Percentiles rank a stretch among this genome's conserved stretches.
phyloP scores from a whole-genome alignment of 2,797 vertebrate species.

The Rhodeus uyekii region DNA sequence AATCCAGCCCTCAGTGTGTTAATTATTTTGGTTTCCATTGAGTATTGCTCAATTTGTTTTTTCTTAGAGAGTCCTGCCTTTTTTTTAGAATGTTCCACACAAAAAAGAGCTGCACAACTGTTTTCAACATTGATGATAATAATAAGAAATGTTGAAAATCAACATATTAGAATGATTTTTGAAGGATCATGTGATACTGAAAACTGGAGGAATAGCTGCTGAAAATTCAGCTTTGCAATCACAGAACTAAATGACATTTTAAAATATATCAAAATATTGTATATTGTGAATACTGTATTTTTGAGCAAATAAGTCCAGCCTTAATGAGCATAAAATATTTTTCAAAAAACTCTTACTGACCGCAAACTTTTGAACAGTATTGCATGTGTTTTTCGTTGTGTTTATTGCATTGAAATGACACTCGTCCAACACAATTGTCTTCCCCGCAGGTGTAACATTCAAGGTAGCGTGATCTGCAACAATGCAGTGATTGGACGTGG shows the following conservation, averaged over 20 bases:
- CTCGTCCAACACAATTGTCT: not conserved
- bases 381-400: not conserved
- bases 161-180: not conserved
- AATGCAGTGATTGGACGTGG: constrained; percentile 88
- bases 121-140: no score
- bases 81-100: no score
- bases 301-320: not conserved
- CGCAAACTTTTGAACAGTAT: not conserved
- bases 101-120: no score
- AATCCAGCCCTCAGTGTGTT: no score
- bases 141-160: not conserved
- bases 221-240: not conserved
- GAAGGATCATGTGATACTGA: not conserved
- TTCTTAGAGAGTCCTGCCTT: no score
- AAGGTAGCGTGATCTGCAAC: constrained; percentile 93
- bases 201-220: not conserved
- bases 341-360: not conserved
- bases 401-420: not conserved
- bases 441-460: constrained; percentile 85
- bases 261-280: not conserved
- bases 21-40: no score
- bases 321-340: not conserved
- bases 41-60: no score
- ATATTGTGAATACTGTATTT: no score
- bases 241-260: not conserved